phyloP scores from a whole-genome alignment of 2,888 invertebrate species.

The Acleris cristana region DNA sequence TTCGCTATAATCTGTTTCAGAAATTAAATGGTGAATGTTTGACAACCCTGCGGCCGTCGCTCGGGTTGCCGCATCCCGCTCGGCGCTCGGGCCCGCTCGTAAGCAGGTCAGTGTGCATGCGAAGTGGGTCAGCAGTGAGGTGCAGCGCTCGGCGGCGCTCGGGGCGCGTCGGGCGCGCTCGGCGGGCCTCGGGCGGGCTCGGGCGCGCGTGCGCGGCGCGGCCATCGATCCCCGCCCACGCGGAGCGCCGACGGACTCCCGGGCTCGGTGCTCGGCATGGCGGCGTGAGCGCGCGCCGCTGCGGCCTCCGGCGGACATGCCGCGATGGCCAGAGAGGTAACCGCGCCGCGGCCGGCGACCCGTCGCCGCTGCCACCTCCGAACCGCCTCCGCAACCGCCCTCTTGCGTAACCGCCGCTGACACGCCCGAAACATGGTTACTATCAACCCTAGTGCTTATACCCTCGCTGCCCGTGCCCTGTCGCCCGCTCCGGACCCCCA shows the following conservation, averaged over 20 bases:
- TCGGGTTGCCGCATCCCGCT: conserved; percentile 45
- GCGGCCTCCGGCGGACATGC: conserved; percentile 86
- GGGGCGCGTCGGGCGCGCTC: conserved; percentile 58
- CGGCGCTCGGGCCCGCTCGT: conserved; percentile 66
- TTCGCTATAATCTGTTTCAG: no score
- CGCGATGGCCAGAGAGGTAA: conserved; percentile 90
- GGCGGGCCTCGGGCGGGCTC: conserved; percentile 58
- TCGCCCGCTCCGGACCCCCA: conserved; percentile 20
- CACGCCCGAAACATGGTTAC: conserved; percentile 63
- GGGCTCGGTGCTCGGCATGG: conserved; percentile 78
- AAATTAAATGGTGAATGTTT: no score
- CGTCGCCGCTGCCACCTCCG: conserved; percentile 45
- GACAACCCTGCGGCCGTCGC: conserved; percentile 1
- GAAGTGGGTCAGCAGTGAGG: conserved; percentile 42
- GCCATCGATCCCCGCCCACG: conserved; percentile 61
- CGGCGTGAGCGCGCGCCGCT: conserved; percentile 82
- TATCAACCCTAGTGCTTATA: conserved; percentile 44
- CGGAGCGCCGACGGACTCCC: conserved; percentile 74
- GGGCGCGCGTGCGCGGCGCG: conserved; percentile 72
- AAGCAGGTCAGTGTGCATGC: conserved; percentile 79
- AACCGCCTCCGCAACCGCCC: conserved; percentile 42
- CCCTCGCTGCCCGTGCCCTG: conserved; percentile 40
- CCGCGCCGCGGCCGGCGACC: conserved; percentile 65
- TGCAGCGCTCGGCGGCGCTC: conserved; percentile 53
- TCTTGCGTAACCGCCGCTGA: conserved; percentile 66